Conservation (phyloP, 2,888 invertebrate genomes). For the Lochmaea capreae region DNA sequence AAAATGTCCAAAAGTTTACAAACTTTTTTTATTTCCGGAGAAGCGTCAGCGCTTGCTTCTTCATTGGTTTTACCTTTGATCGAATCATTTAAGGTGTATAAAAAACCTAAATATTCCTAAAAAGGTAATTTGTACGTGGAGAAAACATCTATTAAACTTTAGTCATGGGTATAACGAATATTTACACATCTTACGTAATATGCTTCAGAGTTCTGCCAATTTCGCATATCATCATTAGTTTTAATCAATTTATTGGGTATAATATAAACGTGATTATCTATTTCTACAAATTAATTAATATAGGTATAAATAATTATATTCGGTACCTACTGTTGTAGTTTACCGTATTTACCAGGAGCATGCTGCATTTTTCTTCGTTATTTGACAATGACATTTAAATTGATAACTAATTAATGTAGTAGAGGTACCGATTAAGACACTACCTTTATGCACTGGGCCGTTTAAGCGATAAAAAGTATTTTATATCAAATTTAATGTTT, state of each 20-base stretch:
- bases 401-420: no score
- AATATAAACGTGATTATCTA: constrained; percentile 72
- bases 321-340: background rate
- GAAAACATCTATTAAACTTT: no score
- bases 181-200: constrained; percentile 72
- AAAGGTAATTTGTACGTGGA: background rate
- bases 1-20: constrained; percentile 77
- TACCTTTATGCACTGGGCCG: no score
- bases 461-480: no score
- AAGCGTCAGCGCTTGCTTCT: constrained; percentile 67
- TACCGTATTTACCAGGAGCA: background rate
- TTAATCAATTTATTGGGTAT: constrained; percentile 76
- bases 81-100: constrained; percentile 87
- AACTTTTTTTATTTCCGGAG: constrained; percentile 73
- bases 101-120: constrained; percentile 87
- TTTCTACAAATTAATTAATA: constrained; percentile 35
- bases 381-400: no score
- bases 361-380: background rate
- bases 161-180: background rate
- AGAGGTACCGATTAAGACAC: no score
- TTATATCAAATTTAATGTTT: no score
- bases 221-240: constrained; percentile 76
- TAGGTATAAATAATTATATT: background rate
- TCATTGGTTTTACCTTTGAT: constrained; percentile 82
- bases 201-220: constrained; percentile 88